Evolutionary conservation across 2,797 vertebrate species (phyloP).

Genomic region (Selene dorsalis): DNA sequence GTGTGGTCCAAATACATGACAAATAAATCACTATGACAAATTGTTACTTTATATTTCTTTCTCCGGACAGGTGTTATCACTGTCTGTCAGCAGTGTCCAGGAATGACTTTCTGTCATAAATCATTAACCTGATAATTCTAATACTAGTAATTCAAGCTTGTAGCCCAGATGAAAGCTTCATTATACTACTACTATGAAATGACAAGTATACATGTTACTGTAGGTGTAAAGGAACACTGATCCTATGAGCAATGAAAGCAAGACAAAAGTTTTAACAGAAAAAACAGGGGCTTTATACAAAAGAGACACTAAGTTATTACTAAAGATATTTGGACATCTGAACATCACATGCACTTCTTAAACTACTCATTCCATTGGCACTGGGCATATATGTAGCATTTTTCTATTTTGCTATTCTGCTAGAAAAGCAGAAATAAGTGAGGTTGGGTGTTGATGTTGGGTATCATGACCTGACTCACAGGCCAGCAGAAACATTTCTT

Average conservation of each 20-base stretch:
- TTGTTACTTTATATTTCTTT: constrained; percentile 7
- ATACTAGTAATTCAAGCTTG: not conserved
- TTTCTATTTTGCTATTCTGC: not conserved
- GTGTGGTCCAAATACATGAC: constrained; percentile 8
- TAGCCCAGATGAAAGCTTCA: not conserved
- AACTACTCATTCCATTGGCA: not conserved
- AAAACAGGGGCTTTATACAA: not conserved
- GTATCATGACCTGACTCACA: not conserved
- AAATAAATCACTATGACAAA: not conserved
- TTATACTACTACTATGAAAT: not conserved
- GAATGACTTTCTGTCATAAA: not conserved
- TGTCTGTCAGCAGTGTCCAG: not conserved
- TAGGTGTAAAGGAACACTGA: not conserved
- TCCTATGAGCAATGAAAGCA: not conserved
- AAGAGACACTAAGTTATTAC: not conserved
- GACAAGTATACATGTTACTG: not conserved
- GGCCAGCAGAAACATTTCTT: not conserved
- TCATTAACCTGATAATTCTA: no score
- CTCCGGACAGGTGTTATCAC: not conserved
- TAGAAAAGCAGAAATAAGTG: not conserved
- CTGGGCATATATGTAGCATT: not conserved
- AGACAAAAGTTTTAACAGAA: not conserved
- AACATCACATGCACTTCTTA: not conserved
- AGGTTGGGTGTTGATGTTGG: not conserved
- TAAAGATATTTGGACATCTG: not conserved